A percentile compares a stretch with the other conserved stretches of the same genome.
Evolutionary conservation across 2,888 invertebrate genomes (phyloP).

Genomic region (Toxonevra muliebris): DNA sequence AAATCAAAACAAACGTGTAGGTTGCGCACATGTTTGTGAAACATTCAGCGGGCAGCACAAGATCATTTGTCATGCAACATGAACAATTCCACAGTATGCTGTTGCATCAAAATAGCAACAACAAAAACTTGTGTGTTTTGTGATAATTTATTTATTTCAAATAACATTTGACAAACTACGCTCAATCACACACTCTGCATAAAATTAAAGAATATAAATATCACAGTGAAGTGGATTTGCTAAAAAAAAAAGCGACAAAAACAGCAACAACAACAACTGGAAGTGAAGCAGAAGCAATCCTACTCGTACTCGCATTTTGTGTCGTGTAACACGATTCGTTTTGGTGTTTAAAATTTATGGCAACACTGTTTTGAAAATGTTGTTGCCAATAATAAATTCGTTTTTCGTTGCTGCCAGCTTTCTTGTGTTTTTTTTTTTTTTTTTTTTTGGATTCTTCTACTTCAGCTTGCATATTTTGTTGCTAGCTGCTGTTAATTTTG

Average conservation of each 20-base stretch:
- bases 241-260: not conserved
- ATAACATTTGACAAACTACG: conserved; percentile 16
- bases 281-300: not conserved
- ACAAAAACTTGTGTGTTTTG: too few relatives aligned
- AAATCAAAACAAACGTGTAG: too few relatives aligned
- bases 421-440: too few relatives aligned
- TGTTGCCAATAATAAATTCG: conserved; percentile 32
- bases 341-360: conserved; percentile 29
- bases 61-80: not conserved
- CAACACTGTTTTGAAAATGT: conserved; percentile 19
- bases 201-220: conserved; percentile 5
- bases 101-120: too few relatives aligned
- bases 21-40: too few relatives aligned
- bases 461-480: too few relatives aligned
- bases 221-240: not conserved
- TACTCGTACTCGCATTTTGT: not conserved
- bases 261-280: not conserved
- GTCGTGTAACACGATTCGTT: conserved; percentile 32
- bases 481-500: too few relatives aligned
- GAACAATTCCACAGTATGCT: too few relatives aligned
- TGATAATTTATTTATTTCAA: not conserved
- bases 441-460: too few relatives aligned
- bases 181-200: conserved; percentile 9
- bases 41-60: too few relatives aligned
- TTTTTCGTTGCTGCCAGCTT: not conserved